Base-by-base conservation (phyloP, 2,888 invertebrate species). In the Coenonympha glycerion region DNA sequence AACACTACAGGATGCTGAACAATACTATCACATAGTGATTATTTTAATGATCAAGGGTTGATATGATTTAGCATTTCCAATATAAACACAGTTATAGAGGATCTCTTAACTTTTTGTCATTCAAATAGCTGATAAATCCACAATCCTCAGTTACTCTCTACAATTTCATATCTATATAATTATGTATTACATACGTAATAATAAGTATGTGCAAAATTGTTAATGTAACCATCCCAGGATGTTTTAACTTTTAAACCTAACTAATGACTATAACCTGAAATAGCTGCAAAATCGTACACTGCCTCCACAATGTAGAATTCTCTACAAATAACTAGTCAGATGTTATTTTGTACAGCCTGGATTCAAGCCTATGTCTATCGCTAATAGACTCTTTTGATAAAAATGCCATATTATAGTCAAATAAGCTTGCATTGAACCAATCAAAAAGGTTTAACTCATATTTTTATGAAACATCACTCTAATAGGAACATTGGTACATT, bases 331-430 rank as follows among this genome's bases (percentile, higher is more conserved):
- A 77, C 79, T 84, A 82, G 68, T 73, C 76, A 76, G 70, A 75
- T 78, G 73, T 71, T 73, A 71, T 74, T 83, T 82, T 86, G 80
- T 85, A 86, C 84, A 86, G 83, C 81, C 76, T 75, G 80, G 69
- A 81, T 83, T 84, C 71, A 82, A 83, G 81, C 74, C 86, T 86
- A 86, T 76, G 59, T 73, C 84, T 86, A 84, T 76, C 74, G 82
- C 85, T 83, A 83, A 79, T 70, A 78, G 81, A 79, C 63, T 76
- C 76, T 76, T 26, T 41, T 18, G 11, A 39, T 40, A 18, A 40
- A 18, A 16, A 11, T 40, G 39, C 39, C 24, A 26, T n/a, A 40
- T 16, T 11, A 28, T 2, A 18, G 28, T 6, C 28, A 28, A 40
- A 40, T 11, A 26, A 19, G 11, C 21, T 41, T 28, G n/a, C 41